Base-by-base conservation (phyloP, 2,797 vertebrate species). In the Enoplosus armatus region DNA sequence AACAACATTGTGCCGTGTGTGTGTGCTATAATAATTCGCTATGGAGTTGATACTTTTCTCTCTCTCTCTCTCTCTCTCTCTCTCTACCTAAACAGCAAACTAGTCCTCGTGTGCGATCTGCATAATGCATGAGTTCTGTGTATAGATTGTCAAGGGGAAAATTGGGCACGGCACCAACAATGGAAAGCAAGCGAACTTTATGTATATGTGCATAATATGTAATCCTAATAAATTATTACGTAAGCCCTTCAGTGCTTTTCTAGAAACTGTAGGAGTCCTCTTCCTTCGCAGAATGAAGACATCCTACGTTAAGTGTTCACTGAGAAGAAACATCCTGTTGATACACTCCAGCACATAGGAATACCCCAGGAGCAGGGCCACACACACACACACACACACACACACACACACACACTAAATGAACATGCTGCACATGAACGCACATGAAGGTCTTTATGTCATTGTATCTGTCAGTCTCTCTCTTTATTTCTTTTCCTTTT, bases 61-160 rank as follows among this genome's bases (percentile, higher is more conserved):
- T 67, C 50, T 53, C 53, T 72, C 45, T 27, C 56, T 26, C 29
- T 62, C 77, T 70, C 59, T 64, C 48, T 56, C 24, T 53, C 53
- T 72, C 45, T 29, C 33, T 26, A 22, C 45, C 60, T 79, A 72
- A 45, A 67, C 41, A 78, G 83, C 55, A 79, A 85, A 81, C 80
- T 11, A 43, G 77, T 73, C 66, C 75, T 84, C 87, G 91, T 86
- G 88, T 73, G 56, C 72, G 71, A 85, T 84, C 78, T 87, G 79
- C 86, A 82, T 89, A 80, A 93, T 93, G 87, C 89, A 92, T 90
- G 86, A 88, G 80, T 61, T 68, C 82, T 87, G 80, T 68, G 80
- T 77, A 72, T 81, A 82, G 85, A 86, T 83, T 69, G 84, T 91
- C 80, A 47, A 29, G 82, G 87, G 89, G 76, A 64, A 83, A 82